Conservation (phyloP, 1,140 invertebrate genomes). For the Trichonephila inaurata region DNA sequence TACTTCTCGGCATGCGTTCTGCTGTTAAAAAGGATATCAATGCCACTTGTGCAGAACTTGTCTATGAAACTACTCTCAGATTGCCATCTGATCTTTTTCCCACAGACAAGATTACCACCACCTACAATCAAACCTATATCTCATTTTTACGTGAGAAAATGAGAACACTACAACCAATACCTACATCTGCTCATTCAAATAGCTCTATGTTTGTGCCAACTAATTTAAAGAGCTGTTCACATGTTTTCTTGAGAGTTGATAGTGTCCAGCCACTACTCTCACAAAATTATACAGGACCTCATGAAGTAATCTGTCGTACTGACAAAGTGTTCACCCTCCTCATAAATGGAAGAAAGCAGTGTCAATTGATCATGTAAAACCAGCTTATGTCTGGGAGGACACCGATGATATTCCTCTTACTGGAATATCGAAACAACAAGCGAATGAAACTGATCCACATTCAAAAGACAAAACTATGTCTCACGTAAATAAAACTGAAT, state of each 20-base stretch:
- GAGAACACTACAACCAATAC: neutral
- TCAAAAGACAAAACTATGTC: too few relatives aligned
- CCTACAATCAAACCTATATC: neutral
- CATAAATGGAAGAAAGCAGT: neutral
- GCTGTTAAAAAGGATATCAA: conserved; percentile 79
- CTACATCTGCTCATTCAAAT: neutral
- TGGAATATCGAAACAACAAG: too few relatives aligned
- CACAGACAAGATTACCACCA: too few relatives aligned
- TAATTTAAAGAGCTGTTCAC: neutral
- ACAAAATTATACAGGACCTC: neutral
- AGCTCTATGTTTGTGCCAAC: neutral
- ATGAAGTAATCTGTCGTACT: neutral
- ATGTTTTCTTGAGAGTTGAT: conserved; percentile 35
- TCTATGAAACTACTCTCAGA: conserved; percentile 76
- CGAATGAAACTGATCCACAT: too few relatives aligned
- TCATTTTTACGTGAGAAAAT: neutral
- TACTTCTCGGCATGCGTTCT: conserved; percentile 79
- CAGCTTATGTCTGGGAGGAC: neutral
- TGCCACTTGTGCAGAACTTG: conserved; percentile 75
- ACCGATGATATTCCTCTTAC: neutral
- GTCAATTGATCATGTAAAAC: neutral
- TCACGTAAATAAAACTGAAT: neutral
- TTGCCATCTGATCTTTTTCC: conserved; percentile 77
- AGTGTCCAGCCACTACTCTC: neutral
- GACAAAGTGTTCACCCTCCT: conserved; percentile 8